Conservation (phyloP, 2,888 invertebrate genomes). For the Zygogramma bicolorata region DNA sequence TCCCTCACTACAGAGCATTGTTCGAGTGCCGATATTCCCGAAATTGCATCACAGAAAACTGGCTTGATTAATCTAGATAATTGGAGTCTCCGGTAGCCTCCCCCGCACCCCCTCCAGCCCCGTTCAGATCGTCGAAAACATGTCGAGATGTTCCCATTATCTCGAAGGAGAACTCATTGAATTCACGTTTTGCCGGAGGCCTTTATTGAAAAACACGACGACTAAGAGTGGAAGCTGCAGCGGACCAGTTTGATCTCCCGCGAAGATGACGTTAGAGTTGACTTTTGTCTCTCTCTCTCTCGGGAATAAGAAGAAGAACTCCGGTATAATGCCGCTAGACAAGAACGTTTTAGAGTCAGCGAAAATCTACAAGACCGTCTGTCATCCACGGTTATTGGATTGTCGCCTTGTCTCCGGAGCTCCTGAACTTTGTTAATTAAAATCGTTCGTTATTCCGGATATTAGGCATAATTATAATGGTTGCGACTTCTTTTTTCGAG, state of each 20-base stretch:
- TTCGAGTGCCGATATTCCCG: neutral
- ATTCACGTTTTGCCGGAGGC: neutral
- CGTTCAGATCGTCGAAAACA: neutral
- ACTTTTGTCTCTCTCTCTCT: constrained; percentile 1
- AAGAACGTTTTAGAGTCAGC: constrained; percentile 2
- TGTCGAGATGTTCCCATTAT: constrained; percentile 8
- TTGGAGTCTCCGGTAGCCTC: neutral
- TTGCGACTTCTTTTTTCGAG: neutral
- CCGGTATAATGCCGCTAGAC: neutral
- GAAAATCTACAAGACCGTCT: constrained; percentile 11
- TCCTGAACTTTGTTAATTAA: constrained; percentile 16
- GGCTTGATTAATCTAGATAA: constrained; percentile 3
- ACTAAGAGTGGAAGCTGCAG: neutral
- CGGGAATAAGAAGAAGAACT: neutral
- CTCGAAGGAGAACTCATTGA: neutral
- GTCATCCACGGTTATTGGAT: constrained; percentile 18
- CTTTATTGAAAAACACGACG: constrained; percentile 4
- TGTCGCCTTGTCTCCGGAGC: constrained; percentile 14
- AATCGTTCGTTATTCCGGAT: constrained; percentile 19
- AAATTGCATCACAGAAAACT: neutral
- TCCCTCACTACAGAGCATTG: too few relatives aligned
- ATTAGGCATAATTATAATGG: constrained; percentile 19
- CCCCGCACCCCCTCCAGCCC: neutral
- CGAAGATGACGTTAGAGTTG: neutral
- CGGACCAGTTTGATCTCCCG: neutral